Percentiles rank a stretch among this genome's conserved stretches.
Evolutionary conservation across 2,797 vertebrate species (phyloP).

Genomic region (Morelia viridis): DNA sequence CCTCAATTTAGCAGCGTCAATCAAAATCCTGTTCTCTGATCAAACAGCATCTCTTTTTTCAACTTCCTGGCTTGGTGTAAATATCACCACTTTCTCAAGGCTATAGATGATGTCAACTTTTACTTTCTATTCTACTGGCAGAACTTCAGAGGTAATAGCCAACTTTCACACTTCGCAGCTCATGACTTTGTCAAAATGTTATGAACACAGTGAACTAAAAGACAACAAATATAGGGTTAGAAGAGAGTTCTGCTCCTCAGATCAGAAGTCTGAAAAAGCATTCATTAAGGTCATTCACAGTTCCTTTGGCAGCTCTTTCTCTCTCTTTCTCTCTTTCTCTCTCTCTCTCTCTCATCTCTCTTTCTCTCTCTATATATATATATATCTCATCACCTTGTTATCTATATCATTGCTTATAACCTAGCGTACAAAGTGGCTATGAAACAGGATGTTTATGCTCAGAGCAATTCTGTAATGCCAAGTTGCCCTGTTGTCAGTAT

Average conservation of each 20-base stretch:
- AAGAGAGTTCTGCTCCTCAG: not conserved
- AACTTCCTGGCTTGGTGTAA: not conserved
- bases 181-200: not conserved
- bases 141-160: not conserved
- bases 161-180: not conserved
- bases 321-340: too few relatives aligned
- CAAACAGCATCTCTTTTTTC: not conserved
- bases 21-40: not conserved
- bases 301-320: not conserved
- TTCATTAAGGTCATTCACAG: not conserved
- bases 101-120: not conserved
- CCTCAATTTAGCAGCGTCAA: not conserved
- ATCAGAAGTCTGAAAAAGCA: not conserved
- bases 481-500: too few relatives aligned
- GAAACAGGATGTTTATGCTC: not conserved
- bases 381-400: not conserved
- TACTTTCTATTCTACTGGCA: not conserved
- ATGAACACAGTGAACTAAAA: not conserved
- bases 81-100: constrained; percentile 5
- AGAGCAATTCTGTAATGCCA: too few relatives aligned
- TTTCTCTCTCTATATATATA: not conserved
- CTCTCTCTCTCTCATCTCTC: too few relatives aligned
- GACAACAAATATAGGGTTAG: not conserved
- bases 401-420: not conserved
- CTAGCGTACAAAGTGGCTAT: not conserved